Conservation (phyloP, 2,888 invertebrate species). For the Pollenia angustigena region DNA sequence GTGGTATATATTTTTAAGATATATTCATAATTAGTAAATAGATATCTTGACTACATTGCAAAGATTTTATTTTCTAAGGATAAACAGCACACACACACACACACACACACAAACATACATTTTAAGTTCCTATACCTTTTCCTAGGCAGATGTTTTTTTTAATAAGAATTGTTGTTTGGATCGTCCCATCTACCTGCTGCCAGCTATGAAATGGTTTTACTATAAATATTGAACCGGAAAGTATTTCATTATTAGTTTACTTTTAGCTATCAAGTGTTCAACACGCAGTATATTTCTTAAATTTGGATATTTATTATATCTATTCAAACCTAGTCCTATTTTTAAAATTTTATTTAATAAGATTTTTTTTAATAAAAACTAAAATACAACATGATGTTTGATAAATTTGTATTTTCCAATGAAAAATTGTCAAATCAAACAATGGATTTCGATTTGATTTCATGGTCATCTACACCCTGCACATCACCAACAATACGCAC, state of each 20-base stretch:
- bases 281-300: slow-evolving; percentile 65
- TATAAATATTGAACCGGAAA: slow-evolving; percentile 31
- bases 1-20: not conserved
- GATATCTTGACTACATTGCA: not conserved
- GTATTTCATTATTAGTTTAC: slow-evolving; percentile 75
- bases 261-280: slow-evolving; percentile 76
- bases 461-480: slow-evolving; percentile 69
- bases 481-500: slow-evolving; percentile 10
- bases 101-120: not conserved
- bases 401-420: slow-evolving; percentile 68
- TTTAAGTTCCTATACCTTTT: not conserved
- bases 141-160: slow-evolving; percentile 24
- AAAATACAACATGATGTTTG: slow-evolving; percentile 13
- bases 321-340: slow-evolving; percentile 4
- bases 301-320: not conserved
- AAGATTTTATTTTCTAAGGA: slow-evolving; percentile 13
- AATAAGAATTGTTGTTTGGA: not conserved
- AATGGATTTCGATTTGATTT: slow-evolving; percentile 78
- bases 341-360: slow-evolving; percentile 20
- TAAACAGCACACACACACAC: not conserved
- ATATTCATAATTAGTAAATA: slow-evolving; percentile 15
- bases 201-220: not conserved
- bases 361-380: not conserved
- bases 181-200: slow-evolving; percentile 27
- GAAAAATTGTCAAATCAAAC: slow-evolving; percentile 76